Evolutionary conservation across 2,113 vertebrate genomes (phyloP).

Genomic region (Canis aureus): DNA sequence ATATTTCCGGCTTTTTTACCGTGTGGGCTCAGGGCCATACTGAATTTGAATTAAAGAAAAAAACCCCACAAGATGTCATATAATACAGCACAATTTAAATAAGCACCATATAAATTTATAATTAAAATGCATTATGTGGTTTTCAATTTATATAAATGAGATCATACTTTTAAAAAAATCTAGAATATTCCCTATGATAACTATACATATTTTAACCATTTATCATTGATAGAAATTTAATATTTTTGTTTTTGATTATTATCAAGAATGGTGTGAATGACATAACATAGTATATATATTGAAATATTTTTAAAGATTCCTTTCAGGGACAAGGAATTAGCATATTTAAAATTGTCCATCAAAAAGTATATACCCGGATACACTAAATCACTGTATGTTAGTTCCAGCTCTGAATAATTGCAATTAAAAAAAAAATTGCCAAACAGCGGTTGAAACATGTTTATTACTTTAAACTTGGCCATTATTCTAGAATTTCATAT

Average conservation of each 20-base stretch:
- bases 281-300: not conserved
- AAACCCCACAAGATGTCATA: not conserved
- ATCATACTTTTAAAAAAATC: not conserved
- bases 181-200: not conserved
- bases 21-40: not conserved
- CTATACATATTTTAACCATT: not conserved
- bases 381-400: not conserved
- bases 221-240: not conserved
- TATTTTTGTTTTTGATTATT: slow-evolving; percentile 38
- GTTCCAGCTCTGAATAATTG: not conserved
- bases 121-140: not conserved
- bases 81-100: not conserved
- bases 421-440: not conserved
- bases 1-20: not conserved
- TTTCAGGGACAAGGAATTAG: not conserved
- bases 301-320: not conserved
- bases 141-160: not conserved
- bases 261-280: not conserved
- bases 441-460: not conserved
- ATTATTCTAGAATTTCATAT: not conserved
- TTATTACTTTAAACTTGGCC: not conserved
- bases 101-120: not conserved
- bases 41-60: not conserved
- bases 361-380: not conserved
- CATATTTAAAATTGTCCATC: not conserved